Evolutionary conservation across 2,113 vertebrate genomes (phyloP).

Genomic region (Octodon degus): DNA sequence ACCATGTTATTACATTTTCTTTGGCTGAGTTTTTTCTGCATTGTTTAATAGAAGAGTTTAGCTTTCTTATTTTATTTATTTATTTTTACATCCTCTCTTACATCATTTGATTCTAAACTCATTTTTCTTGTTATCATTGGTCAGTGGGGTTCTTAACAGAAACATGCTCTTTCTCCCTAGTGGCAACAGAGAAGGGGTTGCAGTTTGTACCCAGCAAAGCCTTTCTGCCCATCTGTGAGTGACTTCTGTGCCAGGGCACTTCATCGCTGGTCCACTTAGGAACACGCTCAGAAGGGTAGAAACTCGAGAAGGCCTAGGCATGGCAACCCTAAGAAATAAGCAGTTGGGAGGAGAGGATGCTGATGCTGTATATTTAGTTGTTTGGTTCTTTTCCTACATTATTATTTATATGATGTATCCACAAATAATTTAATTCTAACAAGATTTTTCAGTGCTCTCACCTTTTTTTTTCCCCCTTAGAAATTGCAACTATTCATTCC

Average conservation of each 20-base stretch:
- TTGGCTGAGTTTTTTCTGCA: neutral
- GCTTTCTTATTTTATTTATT: neutral
- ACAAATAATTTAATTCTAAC: conserved; percentile 11
- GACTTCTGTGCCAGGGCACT: neutral
- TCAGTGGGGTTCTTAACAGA: neutral
- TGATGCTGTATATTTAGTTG: neutral
- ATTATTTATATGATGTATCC: neutral
- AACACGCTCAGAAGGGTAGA: neutral
- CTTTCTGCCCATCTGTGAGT: neutral
- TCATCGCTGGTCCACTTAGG: too few species aligned
- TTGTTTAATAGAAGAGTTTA: neutral
- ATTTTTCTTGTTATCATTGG: neutral
- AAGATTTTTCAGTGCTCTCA: neutral
- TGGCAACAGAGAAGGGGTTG: neutral
- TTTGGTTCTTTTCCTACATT: conserved; percentile 23
- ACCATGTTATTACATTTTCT: neutral
- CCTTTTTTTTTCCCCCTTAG: neutral
- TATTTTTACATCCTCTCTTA: neutral
- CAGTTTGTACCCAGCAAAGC: neutral
- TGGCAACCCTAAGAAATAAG: neutral
- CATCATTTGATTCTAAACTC: neutral
- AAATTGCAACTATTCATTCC: conserved; percentile 3
- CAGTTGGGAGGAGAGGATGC: neutral
- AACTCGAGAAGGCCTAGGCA: neutral
- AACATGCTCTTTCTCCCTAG: neutral